Evolutionary conservation across 2,888 invertebrate genomes (phyloP).

Genomic region (Nomada ferruginata): DNA sequence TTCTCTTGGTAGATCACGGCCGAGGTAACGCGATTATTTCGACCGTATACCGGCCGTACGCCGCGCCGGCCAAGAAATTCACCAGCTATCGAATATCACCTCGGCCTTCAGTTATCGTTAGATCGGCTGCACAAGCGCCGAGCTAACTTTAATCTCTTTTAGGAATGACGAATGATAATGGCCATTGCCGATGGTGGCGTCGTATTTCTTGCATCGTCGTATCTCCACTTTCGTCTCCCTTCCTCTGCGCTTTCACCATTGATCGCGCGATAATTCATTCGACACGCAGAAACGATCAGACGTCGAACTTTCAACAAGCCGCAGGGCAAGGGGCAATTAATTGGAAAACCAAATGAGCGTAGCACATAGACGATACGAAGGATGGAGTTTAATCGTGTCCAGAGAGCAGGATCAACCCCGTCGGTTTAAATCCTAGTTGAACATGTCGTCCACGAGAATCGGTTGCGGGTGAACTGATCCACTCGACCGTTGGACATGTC

Average conservation of each 20-base stretch:
- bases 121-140: conserved; percentile 27
- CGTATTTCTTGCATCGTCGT: conserved; percentile 44
- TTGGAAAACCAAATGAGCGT: conserved; percentile 41
- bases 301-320: conserved; percentile 8
- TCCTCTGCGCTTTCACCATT: neutral
- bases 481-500: conserved; percentile 60
- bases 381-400: conserved; percentile 33
- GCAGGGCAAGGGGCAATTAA: conserved; percentile 39
- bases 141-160: conserved; percentile 51
- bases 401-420: conserved; percentile 39
- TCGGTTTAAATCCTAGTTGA: conserved; percentile 54
- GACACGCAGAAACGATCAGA: neutral
- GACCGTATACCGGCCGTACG: conserved; percentile 18
- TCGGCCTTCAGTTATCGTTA: conserved; percentile 19
- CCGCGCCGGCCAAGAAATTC: conserved; percentile 39
- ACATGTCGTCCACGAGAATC: conserved; percentile 55
- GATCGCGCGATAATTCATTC: neutral
- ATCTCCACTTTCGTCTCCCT: neutral
- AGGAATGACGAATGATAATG: conserved; percentile 51
- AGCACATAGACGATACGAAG: conserved; percentile 17
- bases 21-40: conserved; percentile 53
- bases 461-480: conserved; percentile 59
- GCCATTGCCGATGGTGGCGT: conserved; percentile 47
- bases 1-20: conserved; percentile 28
- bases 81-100: conserved; percentile 34